phyloP scores from a whole-genome alignment of 2,888 invertebrate genomes.

The Napeogenes sylphis region DNA sequence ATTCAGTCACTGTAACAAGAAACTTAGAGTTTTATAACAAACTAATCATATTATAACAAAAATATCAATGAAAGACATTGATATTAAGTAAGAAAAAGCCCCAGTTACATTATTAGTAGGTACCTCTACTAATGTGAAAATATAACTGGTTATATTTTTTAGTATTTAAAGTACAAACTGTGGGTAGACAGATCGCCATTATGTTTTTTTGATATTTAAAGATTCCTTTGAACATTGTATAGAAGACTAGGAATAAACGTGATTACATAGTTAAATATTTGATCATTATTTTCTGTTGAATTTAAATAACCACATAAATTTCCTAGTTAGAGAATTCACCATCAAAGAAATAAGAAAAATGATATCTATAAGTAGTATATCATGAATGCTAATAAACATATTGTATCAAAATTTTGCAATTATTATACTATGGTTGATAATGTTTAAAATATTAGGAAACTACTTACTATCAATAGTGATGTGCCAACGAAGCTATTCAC shows the following conservation, averaged over 20 bases:
- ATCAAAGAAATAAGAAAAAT: not conserved
- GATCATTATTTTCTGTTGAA: too few species aligned
- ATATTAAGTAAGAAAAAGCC: not conserved
- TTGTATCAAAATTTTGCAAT: slow-evolving; percentile 4
- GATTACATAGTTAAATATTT: too few species aligned
- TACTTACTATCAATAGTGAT: slow-evolving; percentile 26
- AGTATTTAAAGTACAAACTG: too few species aligned
- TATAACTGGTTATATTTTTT: too few species aligned
- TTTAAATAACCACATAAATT: too few species aligned
- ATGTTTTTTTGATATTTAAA: too few species aligned
- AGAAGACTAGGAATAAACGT: too few species aligned
- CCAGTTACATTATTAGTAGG: too few species aligned
- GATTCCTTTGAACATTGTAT: too few species aligned
- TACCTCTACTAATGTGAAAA: too few species aligned
- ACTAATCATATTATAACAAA: not conserved
- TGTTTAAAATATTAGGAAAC: not conserved
- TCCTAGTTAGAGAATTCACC: too few species aligned
- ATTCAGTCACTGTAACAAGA: not conserved
- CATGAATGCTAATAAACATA: slow-evolving; percentile 16
- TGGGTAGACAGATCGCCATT: too few species aligned
- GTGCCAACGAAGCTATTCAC: slow-evolving; percentile 51
- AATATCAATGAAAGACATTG: not conserved
- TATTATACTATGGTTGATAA: not conserved
- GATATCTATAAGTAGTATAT: slow-evolving; percentile 10
- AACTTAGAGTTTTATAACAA: not conserved